Base-by-base conservation (phyloP, 2,797 vertebrate species). In the Danio albolineatus region DNA sequence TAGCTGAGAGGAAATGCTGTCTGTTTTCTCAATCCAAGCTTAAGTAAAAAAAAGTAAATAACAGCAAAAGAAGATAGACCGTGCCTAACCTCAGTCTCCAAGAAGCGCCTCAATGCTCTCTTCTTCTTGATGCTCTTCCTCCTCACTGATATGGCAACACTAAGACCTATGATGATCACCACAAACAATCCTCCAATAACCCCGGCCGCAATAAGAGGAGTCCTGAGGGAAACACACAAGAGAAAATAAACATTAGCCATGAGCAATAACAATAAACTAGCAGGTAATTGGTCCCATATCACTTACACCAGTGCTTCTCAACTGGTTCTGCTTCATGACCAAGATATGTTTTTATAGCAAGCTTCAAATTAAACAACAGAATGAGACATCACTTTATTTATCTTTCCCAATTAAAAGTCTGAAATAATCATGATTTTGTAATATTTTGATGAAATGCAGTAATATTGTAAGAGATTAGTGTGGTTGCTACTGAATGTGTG, bases 121-220 rank as follows among this genome's bases (percentile, higher is more conserved):
- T 99, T 99, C 93, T 99, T 99, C 90, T 97, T 99, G 85, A 99
- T 99, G 91, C 96, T 98, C 80, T 98, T 98, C 43, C 98, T 93
- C n/a, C 98, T 94, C 36, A 96, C 85, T 0, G 96, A 98, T 69
- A 99, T 96, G 0, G 97, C 96, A 48, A 98, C 94, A 0, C 96
- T 96, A 83, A 99, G 91, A 16, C 92, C 95, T 89, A 98, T 77
- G 54, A 99, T 98, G 89, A 99, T 96, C 80, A 98, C 90, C 89
- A 99, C 95, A 88, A 99, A 99, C 87, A 99, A 95, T 19, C 96
- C 95, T 0, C 98, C 98, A 8, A 99, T 98, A 79, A 99, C 95
- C 73, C 97, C 97, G 0, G 97, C 98, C 10, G 98, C 98, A 36
- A 99, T 98, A 87, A 99, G 90, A 79, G 98, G 97, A 12, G 98